Evolutionary conservation across 2,797 vertebrate species (phyloP), one percentile per base, ranked within the genome.

Genomic region (Mus spretus): DNA sequence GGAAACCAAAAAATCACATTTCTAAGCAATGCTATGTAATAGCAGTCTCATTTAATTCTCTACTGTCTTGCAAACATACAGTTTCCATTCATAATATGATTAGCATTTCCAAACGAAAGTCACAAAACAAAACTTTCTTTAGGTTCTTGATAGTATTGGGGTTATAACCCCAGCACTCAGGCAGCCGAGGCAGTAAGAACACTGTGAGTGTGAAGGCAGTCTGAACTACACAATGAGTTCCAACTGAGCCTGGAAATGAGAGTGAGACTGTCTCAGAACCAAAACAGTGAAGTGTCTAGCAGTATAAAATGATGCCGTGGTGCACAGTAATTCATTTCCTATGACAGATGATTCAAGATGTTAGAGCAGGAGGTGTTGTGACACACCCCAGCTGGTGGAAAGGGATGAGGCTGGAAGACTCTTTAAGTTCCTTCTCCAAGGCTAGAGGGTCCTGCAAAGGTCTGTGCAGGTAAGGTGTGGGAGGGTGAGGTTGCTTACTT

Each of bases 391-490:
- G 34, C 65, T 72, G 65, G 85, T 40, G 50, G 55, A 40, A 6
- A 91, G 28, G 75, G 57, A 82, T 24, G 63, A 1, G 55, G n/a
- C 20, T 31, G 50, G 83, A 89, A 72, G 50, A 63, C 20, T 28
- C 12, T 74, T 82, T 61, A 81, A 85, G 50, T 31, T 70, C 78
- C 65, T 81, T 91, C 80, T 85, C 84, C 77, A 65, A 92, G 37
- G 72, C 6, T 53, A 34, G 19, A 75, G 34, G 67, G 81, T 50
- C 44, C 26, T 7, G 44, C 22, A 55, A 91, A 84, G 34, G 44
- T 28, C 11, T 34, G 28, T 22, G 17, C 47, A 61, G 50, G 53
- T 13, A 28, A 31, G 81, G n/a, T n/a, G n/a, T n/a, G 17, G 8
- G 26, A 40, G 17, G 4, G n/a, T 24, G 31, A 50, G 47, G 40